These are phyloP conservation scores for Mergus octosetaceus DNA, from an alignment of 2,797 vertebrate genomes.

Conservation along the genomic window DNA sequence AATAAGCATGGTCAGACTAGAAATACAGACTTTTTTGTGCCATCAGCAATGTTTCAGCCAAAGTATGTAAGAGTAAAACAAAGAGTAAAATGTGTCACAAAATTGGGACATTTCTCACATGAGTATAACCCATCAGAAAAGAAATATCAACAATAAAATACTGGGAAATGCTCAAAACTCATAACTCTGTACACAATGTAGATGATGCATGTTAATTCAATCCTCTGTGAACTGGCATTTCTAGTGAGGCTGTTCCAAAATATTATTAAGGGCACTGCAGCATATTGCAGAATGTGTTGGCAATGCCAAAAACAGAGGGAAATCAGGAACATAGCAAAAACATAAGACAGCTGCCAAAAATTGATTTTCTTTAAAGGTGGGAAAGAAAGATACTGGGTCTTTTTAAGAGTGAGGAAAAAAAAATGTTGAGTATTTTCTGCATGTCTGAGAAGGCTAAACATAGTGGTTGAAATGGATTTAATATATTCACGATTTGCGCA, in stretches of 20 bases:
- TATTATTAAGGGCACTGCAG: slow-evolving; percentile 64
- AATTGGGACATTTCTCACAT: not conserved
- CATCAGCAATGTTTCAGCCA: slow-evolving; percentile 1
- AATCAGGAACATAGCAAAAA: slow-evolving; percentile 12
- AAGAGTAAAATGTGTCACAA: not conserved
- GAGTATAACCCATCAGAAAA: not conserved
- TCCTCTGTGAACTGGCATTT: slow-evolving; percentile 35
- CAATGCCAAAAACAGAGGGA: slow-evolving; percentile 55
- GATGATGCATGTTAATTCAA: slow-evolving; percentile 52
- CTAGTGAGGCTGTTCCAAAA: slow-evolving; percentile 48
- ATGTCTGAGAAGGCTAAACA: not conserved
- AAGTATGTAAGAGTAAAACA: slow-evolving; percentile 5
- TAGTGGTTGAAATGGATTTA: not conserved
- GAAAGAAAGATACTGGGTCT: not conserved
- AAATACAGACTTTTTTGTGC: not conserved
- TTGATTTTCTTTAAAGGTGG: slow-evolving; percentile 49
- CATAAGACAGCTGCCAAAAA: slow-evolving; percentile 38
- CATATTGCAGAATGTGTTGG: slow-evolving; percentile 63
- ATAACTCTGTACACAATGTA: not conserved
- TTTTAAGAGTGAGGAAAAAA: slow-evolving; percentile 22
- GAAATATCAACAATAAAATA: slow-evolving; percentile 12
- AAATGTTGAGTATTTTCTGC: not conserved
- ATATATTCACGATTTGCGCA: not conserved
- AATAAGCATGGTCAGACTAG: not conserved
- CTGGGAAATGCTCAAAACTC: not conserved